These are phyloP conservation scores for Molossus molossus DNA, from an alignment of 2,797 vertebrate genomes.

Conservation along the genomic window DNA sequence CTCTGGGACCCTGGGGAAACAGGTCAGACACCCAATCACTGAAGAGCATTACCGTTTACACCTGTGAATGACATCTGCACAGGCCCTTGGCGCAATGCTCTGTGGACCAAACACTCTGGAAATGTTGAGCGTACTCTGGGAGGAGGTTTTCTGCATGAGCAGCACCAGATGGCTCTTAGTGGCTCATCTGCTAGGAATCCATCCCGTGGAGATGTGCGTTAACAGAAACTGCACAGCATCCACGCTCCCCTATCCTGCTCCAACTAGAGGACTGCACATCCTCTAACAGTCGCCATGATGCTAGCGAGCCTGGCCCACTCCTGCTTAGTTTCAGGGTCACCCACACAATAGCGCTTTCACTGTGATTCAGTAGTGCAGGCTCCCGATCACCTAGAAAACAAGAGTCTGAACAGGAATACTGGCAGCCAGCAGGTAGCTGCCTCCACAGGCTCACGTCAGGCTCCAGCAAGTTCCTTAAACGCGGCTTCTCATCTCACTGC, in stretches of 20 bases:
- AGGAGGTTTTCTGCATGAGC: not conserved
- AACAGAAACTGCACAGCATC: not conserved
- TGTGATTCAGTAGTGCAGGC: not conserved
- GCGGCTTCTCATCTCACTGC: not conserved
- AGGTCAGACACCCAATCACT: not conserved
- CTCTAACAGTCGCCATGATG: not conserved
- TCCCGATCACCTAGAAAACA: not conserved
- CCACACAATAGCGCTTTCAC: not conserved
- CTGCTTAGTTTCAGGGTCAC: not conserved
- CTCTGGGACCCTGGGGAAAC: slow-evolving; percentile 95
- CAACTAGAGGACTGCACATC: not conserved
- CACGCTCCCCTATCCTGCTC: not conserved
- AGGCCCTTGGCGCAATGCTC: not conserved
- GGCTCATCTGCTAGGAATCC: not conserved
- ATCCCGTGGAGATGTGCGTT: not conserved
- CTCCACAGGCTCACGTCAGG: not conserved
- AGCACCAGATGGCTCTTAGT: not conserved
- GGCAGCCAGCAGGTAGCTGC: not conserved
- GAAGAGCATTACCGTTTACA: not conserved
- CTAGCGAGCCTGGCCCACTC: not conserved
- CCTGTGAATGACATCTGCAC: not conserved
- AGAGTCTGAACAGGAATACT: not conserved
- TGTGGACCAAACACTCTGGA: not conserved
- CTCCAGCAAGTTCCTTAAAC: not conserved
- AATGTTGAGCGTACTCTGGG: not conserved